Evolutionary conservation across 2,888 invertebrate species (phyloP), one percentile per base, ranked within the genome.

Genomic region (Ptychoptera albimana): DNA sequence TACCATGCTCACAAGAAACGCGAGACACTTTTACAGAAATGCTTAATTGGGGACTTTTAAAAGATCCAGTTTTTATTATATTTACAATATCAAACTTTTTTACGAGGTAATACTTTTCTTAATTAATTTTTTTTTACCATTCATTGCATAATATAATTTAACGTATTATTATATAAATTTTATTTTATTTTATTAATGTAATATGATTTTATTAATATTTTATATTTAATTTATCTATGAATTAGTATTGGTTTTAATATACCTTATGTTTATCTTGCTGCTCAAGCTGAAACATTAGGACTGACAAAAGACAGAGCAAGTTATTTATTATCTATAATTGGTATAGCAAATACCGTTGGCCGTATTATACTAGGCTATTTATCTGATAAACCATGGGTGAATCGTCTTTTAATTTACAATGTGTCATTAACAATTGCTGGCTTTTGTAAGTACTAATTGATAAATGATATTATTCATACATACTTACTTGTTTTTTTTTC

Each of bases 31-130:
- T 86, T 47, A 69, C 72, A 40, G 77, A 82, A 65, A 89, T 93
- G 86, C 73, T 94, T 56, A 87, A 93, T 59, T 71, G 93, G 50
- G 74, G 79, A 1, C 70, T 98, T 41, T 72, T 97, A 46, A 75
- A 77, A 53, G 87, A 93, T 64, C 76, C 81, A 29, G 71, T 93
- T 50, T 97, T 94, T 63, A 70, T 96, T 50, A 67, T 96, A 48
- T 97, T 96, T 63, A 79, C 83, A 11, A 54, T 89, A 44, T 96
- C 96, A 35, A 98, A 98, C 67, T 91, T 98, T 62, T 79, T 61
- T 50, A 65, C 65, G 14, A 40, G 40, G 40, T 40, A 40, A 6
- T n/a, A 7, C 34, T 34, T 34, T 23, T 34, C 34, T 34, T 34
- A 7, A 34, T n/a, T 34, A 34, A 34, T 34, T n/a, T 6, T 31